A percentile compares a stretch with the other conserved stretches of the same genome.
Conservation (phyloP, 1,140 invertebrate genomes). For the Pectinophora gossypiella region DNA sequence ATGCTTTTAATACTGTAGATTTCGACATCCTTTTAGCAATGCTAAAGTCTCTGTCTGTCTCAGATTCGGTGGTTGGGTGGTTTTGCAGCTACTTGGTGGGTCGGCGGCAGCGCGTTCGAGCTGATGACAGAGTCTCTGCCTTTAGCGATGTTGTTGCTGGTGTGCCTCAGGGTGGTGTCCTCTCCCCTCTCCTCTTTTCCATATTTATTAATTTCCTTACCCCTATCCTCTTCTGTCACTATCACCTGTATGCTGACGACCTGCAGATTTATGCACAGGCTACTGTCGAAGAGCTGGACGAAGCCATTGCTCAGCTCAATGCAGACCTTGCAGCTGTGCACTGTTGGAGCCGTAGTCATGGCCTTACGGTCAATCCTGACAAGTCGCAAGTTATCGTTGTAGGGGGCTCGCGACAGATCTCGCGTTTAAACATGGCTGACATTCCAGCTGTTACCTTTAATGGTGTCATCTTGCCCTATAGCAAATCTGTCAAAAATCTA, state of each 20-base stretch:
- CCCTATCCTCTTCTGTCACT: not conserved
- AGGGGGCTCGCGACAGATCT: not conserved
- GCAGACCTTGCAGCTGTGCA: not conserved
- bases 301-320: not conserved
- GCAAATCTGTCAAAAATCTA: not conserved
- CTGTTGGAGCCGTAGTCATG: not conserved
- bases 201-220: slow-evolving; percentile 3
- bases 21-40: not conserved
- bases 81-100: not conserved
- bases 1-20: slow-evolving; percentile 2
- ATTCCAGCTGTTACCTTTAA: not conserved
- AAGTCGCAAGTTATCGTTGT: not conserved
- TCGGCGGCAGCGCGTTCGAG: not conserved
- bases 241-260: not conserved
- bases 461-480: not conserved
- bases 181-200: slow-evolving; percentile 6
- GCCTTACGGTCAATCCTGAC: not conserved
- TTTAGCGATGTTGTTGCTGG: slow-evolving; percentile 1
- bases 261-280: not conserved
- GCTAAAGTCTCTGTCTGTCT: not conserved
- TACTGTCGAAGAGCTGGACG: no score
- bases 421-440: not conserved
- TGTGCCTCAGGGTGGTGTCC: slow-evolving; percentile 5
- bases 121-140: not conserved
- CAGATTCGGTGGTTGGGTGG: not conserved